Percentiles rank a stretch among this genome's conserved stretches.
Evolutionary conservation across 2,888 invertebrate species (phyloP).

Genomic region (Vanessa cardui): DNA sequence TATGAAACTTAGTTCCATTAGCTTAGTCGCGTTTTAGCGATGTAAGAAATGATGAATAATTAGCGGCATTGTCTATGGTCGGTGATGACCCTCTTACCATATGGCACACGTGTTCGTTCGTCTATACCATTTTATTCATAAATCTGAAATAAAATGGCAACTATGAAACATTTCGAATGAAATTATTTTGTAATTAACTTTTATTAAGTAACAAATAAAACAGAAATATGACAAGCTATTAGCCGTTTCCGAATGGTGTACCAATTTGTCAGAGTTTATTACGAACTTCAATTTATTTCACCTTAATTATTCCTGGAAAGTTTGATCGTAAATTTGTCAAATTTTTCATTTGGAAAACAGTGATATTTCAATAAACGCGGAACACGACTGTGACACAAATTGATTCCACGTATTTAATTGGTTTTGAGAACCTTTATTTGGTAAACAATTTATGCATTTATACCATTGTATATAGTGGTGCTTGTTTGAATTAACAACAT

Average conservation of each 20-base stretch:
- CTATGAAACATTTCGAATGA: conserved; percentile 35
- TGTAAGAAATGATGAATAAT: no score
- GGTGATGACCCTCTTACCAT: no score
- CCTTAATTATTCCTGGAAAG: conserved; percentile 42
- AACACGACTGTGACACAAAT: conserved; percentile 12
- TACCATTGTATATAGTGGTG: no score
- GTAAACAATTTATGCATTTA: background rate
- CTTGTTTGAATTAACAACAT: no score
- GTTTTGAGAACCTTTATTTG: background rate
- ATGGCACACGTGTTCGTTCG: no score
- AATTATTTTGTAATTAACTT: conserved; percentile 41
- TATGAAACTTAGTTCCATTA: no score
- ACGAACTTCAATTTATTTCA: conserved; percentile 44
- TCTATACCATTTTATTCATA: background rate
- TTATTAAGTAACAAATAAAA: conserved; percentile 43
- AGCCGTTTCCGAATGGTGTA: conserved; percentile 43
- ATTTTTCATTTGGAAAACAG: conserved; percentile 25
- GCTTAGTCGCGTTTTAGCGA: no score
- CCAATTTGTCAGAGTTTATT: conserved; percentile 47
- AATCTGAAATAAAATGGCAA: background rate
- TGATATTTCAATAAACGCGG: conserved; percentile 15
- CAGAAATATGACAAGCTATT: conserved; percentile 42
- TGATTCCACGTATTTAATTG: conserved; percentile 1
- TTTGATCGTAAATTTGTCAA: conserved; percentile 33
- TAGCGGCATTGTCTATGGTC: no score